Base-by-base conservation (phyloP, 2,888 invertebrate species). In the Pristionchus exspectatus region DNA sequence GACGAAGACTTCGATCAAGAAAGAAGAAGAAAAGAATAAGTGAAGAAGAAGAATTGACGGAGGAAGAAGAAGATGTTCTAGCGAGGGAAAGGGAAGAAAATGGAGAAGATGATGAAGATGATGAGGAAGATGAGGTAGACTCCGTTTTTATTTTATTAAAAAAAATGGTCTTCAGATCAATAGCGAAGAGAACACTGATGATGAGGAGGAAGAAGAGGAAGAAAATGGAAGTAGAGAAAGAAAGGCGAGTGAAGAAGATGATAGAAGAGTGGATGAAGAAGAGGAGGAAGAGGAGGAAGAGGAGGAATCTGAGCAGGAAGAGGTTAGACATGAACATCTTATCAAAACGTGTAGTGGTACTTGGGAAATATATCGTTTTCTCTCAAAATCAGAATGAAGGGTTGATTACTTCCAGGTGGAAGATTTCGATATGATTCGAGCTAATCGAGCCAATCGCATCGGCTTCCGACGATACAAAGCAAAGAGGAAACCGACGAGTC, bases 41-140 rank as follows among this genome's bases (percentile, higher is more conserved):
- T 59, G 77, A 88, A 56, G 88, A 88, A 54, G 88, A 88, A 12
- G 27, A 56, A n/a, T 21, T 38, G 24, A 59, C 30, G 0, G 88
- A 88, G 33, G 88, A 88, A 33, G 87, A 87, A 33, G 77, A 88
- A 56, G 54, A 54, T 5, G 27, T 77, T 3, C 38, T 74, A 18
- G 38, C 16, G 21, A 72, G 69, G 18, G 30, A 74, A 54, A 59
- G 77, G 16, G 59, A 12, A 30, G 24, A 77, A 18, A 77, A 88
- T 38, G 69, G 33, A 50, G 87, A 87, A 1, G 87, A 86, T 24
- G 86, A 63, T 21, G 86, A 54, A n/a, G 54, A 18, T 30, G 86
- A 63, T 0, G 69, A 74, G 74, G 74, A 74, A 16, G 38, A 74
- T 7, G 54, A 74, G 74, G 33, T 30, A 33, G 7, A 50, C 9